These are phyloP conservation scores for Helogale parvula DNA, from an alignment of 2,113 vertebrate species.

Conservation along the genomic window DNA sequence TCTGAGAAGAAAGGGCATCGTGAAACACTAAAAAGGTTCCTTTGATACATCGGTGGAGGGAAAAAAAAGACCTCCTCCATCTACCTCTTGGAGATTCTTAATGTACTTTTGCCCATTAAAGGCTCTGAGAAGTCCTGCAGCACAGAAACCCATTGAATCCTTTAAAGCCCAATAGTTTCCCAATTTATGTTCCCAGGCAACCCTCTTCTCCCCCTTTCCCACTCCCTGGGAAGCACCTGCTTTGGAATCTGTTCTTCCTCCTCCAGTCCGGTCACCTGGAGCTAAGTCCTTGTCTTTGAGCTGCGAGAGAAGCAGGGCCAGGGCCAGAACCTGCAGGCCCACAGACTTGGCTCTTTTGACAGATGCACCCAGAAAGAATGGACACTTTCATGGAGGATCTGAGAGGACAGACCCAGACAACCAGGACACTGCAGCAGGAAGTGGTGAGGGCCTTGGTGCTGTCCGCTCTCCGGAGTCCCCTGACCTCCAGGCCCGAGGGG, in stretches of 20 bases:
- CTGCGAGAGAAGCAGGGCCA: not conserved
- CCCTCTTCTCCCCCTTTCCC: not conserved
- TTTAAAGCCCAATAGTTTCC: not conserved
- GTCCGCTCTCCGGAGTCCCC: not conserved
- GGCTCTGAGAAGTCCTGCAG: not conserved
- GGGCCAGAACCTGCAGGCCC: not conserved
- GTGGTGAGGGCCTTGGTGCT: slow-evolving; percentile 44
- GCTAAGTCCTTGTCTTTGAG: not conserved
- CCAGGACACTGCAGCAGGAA: slow-evolving; percentile 6
- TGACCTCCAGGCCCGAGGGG: not conserved
- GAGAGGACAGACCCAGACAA: slow-evolving; percentile 30
- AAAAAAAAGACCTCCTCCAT: not conserved
- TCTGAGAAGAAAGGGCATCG: not conserved
- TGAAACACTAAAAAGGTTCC: not conserved
- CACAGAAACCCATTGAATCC: not conserved
- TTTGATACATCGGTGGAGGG: not conserved
- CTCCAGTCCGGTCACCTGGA: not conserved
- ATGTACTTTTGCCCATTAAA: not conserved
- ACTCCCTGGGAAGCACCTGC: not conserved
- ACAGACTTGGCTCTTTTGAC: slow-evolving; percentile 9
- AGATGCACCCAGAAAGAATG: slow-evolving; percentile 48
- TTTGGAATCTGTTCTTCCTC: not conserved
- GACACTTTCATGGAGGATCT: slow-evolving; percentile 8
- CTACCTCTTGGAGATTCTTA: not conserved
- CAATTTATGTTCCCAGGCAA: not conserved